Percentiles rank a stretch among this genome's conserved stretches.
phyloP scores from a whole-genome alignment of 1,140 invertebrate genomes.

The Coboldia fuscipes region DNA sequence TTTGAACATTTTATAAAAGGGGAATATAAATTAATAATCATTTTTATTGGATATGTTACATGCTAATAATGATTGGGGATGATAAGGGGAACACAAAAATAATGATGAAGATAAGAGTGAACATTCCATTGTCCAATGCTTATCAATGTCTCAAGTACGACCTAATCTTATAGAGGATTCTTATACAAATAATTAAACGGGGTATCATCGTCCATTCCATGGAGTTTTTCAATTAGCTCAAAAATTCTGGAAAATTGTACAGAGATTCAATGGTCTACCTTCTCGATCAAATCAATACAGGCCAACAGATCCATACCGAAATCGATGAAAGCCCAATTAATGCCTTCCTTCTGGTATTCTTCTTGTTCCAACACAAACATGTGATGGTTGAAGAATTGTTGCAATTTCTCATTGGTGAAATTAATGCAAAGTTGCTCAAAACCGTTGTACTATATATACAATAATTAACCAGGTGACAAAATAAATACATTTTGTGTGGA shows the following conservation, averaged over 20 bases:
- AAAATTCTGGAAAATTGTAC: neutral
- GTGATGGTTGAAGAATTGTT: slow-evolving; percentile 98
- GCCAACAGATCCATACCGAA: slow-evolving; percentile 94
- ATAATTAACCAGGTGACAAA: neutral
- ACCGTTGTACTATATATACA: slow-evolving; percentile 62
- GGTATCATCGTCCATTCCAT: neutral
- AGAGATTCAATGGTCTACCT: slow-evolving; percentile 36
- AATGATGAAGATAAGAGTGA: neutral
- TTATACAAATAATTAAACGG: too few relatives aligned
- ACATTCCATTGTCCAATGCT: neutral
- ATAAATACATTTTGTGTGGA: neutral
- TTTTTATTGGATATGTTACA: slow-evolving; percentile 2
- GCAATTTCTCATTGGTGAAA: slow-evolving; percentile 94
- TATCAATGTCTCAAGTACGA: too few relatives aligned
- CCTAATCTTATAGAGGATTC: too few relatives aligned
- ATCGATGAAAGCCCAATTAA: slow-evolving; percentile 92
- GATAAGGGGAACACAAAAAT: neutral
- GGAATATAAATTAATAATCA: neutral
- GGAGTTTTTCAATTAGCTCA: neutral
- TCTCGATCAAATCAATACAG: slow-evolving; percentile 94
- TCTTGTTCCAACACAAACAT: slow-evolving; percentile 97
- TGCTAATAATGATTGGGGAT: neutral
- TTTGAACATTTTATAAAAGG: neutral
- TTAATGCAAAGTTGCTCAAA: slow-evolving; percentile 99
- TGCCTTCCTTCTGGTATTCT: slow-evolving; percentile 89